Percentiles rank a stretch among this genome's conserved stretches.
These are phyloP conservation scores for Drosophila punjabiensis DNA, from an alignment of 1,140 invertebrate genomes.

Conservation along the genomic window DNA sequence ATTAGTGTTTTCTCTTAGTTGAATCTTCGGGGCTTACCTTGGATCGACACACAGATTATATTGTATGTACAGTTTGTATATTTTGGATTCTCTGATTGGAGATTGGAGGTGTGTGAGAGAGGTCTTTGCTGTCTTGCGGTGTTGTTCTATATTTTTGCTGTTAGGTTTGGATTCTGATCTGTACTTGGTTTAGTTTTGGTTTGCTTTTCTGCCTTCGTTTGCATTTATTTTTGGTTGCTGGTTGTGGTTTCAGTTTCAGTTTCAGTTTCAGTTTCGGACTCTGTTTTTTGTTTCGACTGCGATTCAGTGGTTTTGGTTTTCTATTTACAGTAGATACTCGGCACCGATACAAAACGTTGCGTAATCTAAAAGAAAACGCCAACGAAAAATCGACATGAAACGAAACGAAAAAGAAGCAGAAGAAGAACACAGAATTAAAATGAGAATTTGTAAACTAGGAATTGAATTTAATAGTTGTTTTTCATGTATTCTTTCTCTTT, in stretches of 20 bases:
- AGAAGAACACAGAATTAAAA: conserved; percentile 74
- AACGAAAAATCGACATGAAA: conserved; percentile 81
- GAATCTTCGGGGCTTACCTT: conserved; percentile 56
- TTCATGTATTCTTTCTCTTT: conserved; percentile 23
- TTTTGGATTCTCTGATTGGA: conserved; percentile 38
- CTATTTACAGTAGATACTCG: conserved; percentile 85
- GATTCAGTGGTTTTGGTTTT: conserved; percentile 49
- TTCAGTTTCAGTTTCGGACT: conserved; percentile 44
- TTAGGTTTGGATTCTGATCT: conserved; percentile 16
- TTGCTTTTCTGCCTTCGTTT: conserved; percentile 34
- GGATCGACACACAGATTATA: conserved; percentile 40
- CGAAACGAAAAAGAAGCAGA: conserved; percentile 80
- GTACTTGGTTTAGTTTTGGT: conserved; percentile 38
- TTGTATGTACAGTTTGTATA: conserved; percentile 50
- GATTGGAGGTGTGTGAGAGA: conserved; percentile 31
- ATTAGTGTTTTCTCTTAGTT: conserved; percentile 1
- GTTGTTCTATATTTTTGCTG: conserved; percentile 16
- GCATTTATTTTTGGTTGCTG: conserved; percentile 57
- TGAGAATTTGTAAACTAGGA: conserved; percentile 71
- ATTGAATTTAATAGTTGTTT: conserved; percentile 21
- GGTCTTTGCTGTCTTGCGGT: conserved; percentile 37
- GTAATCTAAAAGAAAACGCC: conserved; percentile 83
- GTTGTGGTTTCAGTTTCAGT: conserved; percentile 54
- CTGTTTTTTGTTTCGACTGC: conserved; percentile 46
- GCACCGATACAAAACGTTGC: conserved; percentile 86